phyloP scores from a whole-genome alignment of 1,140 invertebrate species.

The Caenorhabditis brenneri region DNA sequence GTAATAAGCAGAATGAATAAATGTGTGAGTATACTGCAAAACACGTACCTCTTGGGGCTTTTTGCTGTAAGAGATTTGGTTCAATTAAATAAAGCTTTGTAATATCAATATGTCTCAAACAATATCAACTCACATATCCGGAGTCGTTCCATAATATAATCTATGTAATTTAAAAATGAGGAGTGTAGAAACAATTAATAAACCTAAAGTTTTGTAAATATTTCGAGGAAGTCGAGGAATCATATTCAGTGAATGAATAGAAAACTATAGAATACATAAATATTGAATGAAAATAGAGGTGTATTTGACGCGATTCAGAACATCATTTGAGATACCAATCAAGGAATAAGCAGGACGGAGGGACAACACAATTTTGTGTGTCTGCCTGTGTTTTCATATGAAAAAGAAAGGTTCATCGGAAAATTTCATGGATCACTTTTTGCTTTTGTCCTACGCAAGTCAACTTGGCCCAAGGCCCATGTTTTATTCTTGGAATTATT shows the following conservation, averaged over 20 bases:
- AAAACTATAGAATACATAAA: not conserved
- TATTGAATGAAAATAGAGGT: no score
- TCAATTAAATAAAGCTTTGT: no score
- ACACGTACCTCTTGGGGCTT: not conserved
- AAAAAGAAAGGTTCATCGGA: no score
- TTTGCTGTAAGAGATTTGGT: not conserved
- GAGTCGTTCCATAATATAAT: not conserved
- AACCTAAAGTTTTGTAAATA: not conserved
- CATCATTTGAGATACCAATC: no score
- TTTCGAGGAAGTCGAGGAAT: not conserved
- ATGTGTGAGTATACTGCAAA: not conserved
- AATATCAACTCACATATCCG: not conserved
- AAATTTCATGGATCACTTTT: no score
- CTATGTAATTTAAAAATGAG: not conserved
- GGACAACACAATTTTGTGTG: no score
- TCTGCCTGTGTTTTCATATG: no score
- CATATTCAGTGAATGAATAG: not conserved
- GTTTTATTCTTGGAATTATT: no score
- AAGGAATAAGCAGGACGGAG: no score
- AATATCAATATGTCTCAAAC: not conserved
- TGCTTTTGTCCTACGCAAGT: no score
- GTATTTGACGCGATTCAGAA: no score
- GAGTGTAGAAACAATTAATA: not conserved
- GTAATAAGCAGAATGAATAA: slow-evolving; percentile 17
- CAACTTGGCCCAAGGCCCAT: no score